These are phyloP conservation scores for Otocyon megalotis DNA, from an alignment of 2,113 vertebrate species.

Conservation along the genomic window DNA sequence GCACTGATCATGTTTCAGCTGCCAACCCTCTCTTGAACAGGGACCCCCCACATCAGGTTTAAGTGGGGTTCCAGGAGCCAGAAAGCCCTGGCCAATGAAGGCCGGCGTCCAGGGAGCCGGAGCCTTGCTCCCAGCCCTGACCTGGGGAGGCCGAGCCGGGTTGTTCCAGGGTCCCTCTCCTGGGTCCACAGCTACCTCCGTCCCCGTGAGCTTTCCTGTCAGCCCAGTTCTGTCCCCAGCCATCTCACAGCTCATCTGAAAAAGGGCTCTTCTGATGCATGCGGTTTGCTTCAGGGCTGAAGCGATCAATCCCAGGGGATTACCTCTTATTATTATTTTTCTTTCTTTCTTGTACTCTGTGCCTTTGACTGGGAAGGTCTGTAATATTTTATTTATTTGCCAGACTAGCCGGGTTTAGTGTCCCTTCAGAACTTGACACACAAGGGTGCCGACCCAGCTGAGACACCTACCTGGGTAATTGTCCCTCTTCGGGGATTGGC, in stretches of 20 bases:
- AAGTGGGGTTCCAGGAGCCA: constrained; percentile 51
- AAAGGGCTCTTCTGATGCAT: not conserved
- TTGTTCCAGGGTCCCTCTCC: not conserved
- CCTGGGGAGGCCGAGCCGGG: not conserved
- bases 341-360: constrained; percentile 68
- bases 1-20: constrained; percentile 79
- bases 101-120: constrained; percentile 63
- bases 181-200: not conserved
- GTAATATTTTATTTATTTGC: constrained; percentile 86
- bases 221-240: not conserved
- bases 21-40: constrained; percentile 62
- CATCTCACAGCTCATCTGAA: not conserved
- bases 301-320: constrained; percentile 77
- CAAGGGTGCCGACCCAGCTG: constrained; percentile 62
- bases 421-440: constrained; percentile 78
- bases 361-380: constrained; percentile 84
- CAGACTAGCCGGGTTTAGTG: constrained; percentile 78
- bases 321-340: constrained; percentile 81
- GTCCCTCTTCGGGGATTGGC: not conserved
- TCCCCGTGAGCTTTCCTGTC: not conserved
- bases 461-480: not conserved
- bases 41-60: not conserved
- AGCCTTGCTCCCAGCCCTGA: constrained; percentile 18
- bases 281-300: constrained; percentile 47
- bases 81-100: constrained; percentile 52